Conservation (phyloP, 2,888 invertebrate species). For the Caradrina clavipalpis region DNA sequence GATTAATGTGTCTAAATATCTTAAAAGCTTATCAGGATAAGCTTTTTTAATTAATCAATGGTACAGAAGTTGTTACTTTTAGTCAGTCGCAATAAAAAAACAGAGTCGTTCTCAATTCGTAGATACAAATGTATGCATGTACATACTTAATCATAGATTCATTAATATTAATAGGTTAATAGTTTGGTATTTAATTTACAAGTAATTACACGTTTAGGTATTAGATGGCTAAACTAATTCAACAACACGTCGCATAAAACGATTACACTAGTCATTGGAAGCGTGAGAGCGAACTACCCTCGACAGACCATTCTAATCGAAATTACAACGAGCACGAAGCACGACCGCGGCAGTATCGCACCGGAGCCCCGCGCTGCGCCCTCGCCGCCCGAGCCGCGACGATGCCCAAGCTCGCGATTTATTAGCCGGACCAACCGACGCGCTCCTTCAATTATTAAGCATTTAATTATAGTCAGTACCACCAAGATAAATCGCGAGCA, state of each 20-base stretch:
- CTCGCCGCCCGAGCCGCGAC: slow-evolving; percentile 53
- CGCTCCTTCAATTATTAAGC: slow-evolving; percentile 86
- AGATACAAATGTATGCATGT: slow-evolving; percentile 8
- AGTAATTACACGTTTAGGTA: slow-evolving; percentile 56
- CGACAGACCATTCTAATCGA: slow-evolving; percentile 78
- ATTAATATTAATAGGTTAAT: slow-evolving; percentile 29
- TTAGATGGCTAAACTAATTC: slow-evolving; percentile 72
- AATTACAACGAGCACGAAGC: slow-evolving; percentile 86
- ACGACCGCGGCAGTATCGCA: slow-evolving; percentile 83
- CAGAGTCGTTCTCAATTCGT: neutral
- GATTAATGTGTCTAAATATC: too few species aligned
- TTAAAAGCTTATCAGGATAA: too few species aligned
- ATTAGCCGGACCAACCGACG: slow-evolving; percentile 77
- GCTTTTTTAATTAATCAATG: too few species aligned
- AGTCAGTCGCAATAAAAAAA: neutral
- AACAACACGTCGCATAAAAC: slow-evolving; percentile 79
- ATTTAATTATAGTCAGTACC: slow-evolving; percentile 86
- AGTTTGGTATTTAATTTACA: slow-evolving; percentile 34
- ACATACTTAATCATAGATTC: neutral
- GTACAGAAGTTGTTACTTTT: too few species aligned
- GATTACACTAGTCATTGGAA: slow-evolving; percentile 83
- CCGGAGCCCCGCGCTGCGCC: slow-evolving; percentile 67
- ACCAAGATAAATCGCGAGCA: slow-evolving; percentile 84
- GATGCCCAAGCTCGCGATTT: slow-evolving; percentile 72
- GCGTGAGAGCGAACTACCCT: slow-evolving; percentile 88